Evolutionary conservation across 1,140 invertebrate species (phyloP).

Genomic region (Contarinia nasturtii): DNA sequence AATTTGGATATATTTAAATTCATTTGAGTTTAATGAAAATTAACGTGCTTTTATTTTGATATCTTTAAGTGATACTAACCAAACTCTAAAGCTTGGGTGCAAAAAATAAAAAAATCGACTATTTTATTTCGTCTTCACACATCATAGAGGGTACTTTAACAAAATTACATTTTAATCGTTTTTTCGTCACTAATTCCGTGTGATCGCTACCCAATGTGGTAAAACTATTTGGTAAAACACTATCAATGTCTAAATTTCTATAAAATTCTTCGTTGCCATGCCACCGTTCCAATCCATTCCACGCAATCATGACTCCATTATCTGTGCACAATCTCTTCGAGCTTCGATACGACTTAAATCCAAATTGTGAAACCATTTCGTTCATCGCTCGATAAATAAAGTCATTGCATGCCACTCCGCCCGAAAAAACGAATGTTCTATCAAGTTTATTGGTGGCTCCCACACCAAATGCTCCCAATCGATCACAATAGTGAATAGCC

Average conservation of each 20-base stretch:
- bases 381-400: slow-evolving; percentile 51
- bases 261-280: slow-evolving; percentile 24
- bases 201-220: no score
- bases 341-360: slow-evolving; percentile 50
- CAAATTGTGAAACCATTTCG: slow-evolving; percentile 42
- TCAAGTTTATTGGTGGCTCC: slow-evolving; percentile 27
- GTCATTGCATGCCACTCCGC: slow-evolving; percentile 88
- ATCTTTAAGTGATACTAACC: no score
- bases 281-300: slow-evolving; percentile 80
- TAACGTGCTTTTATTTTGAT: no score
- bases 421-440: slow-evolving; percentile 51
- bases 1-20: no score
- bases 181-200: no score
- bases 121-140: no score
- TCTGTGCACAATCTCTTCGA: slow-evolving; percentile 83
- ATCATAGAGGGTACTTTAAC: no score
- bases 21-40: no score
- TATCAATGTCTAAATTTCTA: slow-evolving; percentile 26
- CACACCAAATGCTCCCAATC: slow-evolving; percentile 33
- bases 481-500: slow-evolving; percentile 55
- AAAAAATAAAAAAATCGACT: no score
- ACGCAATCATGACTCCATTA: slow-evolving; percentile 98
- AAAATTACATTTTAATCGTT: no score
- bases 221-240: no score
- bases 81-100: no score